Percentiles rank a stretch among this genome's conserved stretches.
phyloP scores from a whole-genome alignment of 1,140 invertebrate species.

The Formica exsecta region DNA sequence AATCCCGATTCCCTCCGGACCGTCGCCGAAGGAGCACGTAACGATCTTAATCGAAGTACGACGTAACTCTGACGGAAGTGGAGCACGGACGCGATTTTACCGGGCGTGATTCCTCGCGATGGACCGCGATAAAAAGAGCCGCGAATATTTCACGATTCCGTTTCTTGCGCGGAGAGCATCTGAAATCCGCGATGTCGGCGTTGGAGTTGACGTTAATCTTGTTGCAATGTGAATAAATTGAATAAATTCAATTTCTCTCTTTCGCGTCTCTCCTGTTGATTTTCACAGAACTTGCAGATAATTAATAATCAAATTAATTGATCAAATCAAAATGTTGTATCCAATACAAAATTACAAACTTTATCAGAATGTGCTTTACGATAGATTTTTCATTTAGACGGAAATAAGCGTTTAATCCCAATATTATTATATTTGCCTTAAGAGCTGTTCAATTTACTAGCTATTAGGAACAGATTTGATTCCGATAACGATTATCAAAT shows the following conservation, averaged over 20 bases:
- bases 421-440: background rate
- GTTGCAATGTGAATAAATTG: background rate
- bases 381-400: background rate
- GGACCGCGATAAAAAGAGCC: conserved; percentile 33
- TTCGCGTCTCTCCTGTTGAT: background rate
- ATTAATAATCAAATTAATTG: background rate
- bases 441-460: background rate
- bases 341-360: background rate
- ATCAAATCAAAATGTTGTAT: background rate
- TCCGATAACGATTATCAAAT: conserved; percentile 24
- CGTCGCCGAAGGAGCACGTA: conserved; percentile 42
- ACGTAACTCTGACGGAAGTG: conserved; percentile 41
- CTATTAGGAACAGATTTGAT: conserved; percentile 1
- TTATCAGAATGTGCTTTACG: background rate
- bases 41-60: conserved; percentile 67
- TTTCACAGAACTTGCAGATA: background rate
- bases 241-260: conserved; percentile 28
- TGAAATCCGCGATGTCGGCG: conserved; percentile 32
- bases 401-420: background rate
- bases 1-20: conserved; percentile 12
- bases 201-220: conserved; percentile 1
- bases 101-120: conserved; percentile 43
- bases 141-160: conserved; percentile 37
- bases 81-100: conserved; percentile 39
- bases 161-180: conserved; percentile 2